These are phyloP conservation scores for Crossocerus cetratus DNA, from an alignment of 2,888 invertebrate genomes.

Conservation along the genomic window DNA sequence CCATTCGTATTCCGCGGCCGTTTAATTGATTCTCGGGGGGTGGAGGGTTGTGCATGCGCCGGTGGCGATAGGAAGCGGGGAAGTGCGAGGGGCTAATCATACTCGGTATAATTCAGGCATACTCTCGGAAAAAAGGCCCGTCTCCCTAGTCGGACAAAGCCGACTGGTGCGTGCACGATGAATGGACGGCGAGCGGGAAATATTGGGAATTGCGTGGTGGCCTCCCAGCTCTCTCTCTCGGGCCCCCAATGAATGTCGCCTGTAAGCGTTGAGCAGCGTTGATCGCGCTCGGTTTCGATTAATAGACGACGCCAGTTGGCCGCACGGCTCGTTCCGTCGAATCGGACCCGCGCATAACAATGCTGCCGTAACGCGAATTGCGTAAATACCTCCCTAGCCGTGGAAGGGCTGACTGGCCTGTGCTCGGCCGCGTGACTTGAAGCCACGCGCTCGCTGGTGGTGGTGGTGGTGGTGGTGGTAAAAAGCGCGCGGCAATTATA, in stretches of 20 bases:
- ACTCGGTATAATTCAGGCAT: not conserved
- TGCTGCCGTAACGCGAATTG: conserved; percentile 18
- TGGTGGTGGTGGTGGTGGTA: conserved; percentile 23
- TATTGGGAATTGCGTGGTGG: too few relatives aligned
- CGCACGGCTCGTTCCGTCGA: not conserved
- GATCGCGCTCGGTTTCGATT: too few relatives aligned
- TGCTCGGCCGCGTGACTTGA: conserved; percentile 19
- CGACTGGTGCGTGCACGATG: too few relatives aligned
- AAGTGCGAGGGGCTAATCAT: not conserved
- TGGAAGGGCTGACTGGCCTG: conserved; percentile 30
- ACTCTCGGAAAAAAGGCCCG: too few relatives aligned
- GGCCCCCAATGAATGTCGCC: too few relatives aligned
- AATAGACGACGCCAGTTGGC: not conserved
- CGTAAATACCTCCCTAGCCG: conserved; percentile 41
- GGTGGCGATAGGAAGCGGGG: not conserved
- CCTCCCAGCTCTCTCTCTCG: too few relatives aligned
- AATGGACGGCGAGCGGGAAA: too few relatives aligned
- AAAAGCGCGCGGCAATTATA: conserved; percentile 55
- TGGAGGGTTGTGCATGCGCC: conserved; percentile 25
- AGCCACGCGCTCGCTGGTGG: not conserved
- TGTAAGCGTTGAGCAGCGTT: too few relatives aligned
- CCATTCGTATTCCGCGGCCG: not conserved
- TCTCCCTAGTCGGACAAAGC: too few relatives aligned
- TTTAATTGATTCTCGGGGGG: conserved; percentile 32
- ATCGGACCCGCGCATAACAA: conserved; percentile 6